Conservation (phyloP, 1,140 invertebrate species). For the Heliconius himera region DNA sequence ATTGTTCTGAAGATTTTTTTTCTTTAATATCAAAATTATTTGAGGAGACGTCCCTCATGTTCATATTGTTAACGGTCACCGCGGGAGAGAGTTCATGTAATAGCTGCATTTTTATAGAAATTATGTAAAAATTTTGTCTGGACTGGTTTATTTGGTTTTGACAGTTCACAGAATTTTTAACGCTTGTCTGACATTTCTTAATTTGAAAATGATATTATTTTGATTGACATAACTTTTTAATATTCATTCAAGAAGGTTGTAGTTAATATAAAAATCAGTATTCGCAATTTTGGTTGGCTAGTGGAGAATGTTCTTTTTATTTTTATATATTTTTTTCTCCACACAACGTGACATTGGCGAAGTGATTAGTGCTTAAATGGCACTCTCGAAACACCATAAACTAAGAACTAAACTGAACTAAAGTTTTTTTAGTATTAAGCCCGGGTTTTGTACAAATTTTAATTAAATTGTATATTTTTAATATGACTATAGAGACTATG, state of each 20-base stretch:
- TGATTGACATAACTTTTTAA: neutral
- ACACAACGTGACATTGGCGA: too few relatives aligned
- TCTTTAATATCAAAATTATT: conserved; percentile 66
- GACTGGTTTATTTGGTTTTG: conserved; percentile 46
- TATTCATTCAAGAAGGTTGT: neutral
- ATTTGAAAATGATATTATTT: conserved; percentile 43
- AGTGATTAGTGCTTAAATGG: too few relatives aligned
- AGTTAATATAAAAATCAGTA: neutral
- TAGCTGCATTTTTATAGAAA: conserved; percentile 57
- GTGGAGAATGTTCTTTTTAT: too few relatives aligned
- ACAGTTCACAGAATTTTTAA: conserved; percentile 59
- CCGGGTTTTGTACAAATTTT: too few relatives aligned
- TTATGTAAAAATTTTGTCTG: conserved; percentile 37
- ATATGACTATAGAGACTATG: too few relatives aligned
- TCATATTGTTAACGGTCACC: conserved; percentile 54
- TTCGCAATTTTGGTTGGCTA: neutral
- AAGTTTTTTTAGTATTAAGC: too few relatives aligned
- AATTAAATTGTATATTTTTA: too few relatives aligned
- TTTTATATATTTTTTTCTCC: too few relatives aligned
- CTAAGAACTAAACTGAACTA: too few relatives aligned
- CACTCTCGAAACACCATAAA: too few relatives aligned
- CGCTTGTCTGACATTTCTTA: conserved; percentile 54
- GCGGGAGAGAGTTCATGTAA: conserved; percentile 58
- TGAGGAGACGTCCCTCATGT: conserved; percentile 46
- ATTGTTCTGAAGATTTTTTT: conserved; percentile 43